phyloP scores from a whole-genome alignment of 2,113 vertebrate species.

The Silurus glanis region DNA sequence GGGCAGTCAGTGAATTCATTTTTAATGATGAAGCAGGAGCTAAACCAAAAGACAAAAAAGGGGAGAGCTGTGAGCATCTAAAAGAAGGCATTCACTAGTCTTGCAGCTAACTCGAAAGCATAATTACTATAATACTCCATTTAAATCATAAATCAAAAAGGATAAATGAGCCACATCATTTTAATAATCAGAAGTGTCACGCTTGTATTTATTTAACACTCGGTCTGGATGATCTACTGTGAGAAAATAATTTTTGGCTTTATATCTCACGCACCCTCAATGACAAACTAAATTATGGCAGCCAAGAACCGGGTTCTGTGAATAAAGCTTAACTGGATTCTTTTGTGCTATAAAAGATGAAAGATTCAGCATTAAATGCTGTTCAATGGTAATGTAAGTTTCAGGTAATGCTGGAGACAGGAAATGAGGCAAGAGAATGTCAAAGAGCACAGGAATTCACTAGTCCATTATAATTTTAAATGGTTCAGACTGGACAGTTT shows the following conservation, averaged over 20 bases:
- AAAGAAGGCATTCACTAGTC: not conserved
- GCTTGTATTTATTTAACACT: not conserved
- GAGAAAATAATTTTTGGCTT: not conserved
- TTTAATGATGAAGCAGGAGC: not conserved
- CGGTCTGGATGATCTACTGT: not conserved
- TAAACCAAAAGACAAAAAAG: not conserved
- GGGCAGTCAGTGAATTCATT: not conserved
- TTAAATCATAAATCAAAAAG: not conserved
- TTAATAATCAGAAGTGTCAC: not conserved
- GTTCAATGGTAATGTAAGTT: conserved; percentile 22
- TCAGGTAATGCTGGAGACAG: not conserved
- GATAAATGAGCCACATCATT: not conserved
- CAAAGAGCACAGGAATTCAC: not conserved
- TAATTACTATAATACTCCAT: not conserved
- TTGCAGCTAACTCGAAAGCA: not conserved
- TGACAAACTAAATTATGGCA: not conserved
- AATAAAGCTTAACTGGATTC: not conserved
- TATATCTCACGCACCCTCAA: not conserved
- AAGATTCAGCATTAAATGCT: conserved; percentile 6
- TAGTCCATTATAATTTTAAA: conserved; percentile 3
- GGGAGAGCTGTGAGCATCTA: not conserved
- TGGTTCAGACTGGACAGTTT: not conserved
- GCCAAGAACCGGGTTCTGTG: not conserved
- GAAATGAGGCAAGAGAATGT: not conserved
- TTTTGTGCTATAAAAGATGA: conserved; percentile 19